These are phyloP conservation scores for Arrhamphus sclerolepis DNA, from an alignment of 2,797 vertebrate species.

Conservation along the genomic window DNA sequence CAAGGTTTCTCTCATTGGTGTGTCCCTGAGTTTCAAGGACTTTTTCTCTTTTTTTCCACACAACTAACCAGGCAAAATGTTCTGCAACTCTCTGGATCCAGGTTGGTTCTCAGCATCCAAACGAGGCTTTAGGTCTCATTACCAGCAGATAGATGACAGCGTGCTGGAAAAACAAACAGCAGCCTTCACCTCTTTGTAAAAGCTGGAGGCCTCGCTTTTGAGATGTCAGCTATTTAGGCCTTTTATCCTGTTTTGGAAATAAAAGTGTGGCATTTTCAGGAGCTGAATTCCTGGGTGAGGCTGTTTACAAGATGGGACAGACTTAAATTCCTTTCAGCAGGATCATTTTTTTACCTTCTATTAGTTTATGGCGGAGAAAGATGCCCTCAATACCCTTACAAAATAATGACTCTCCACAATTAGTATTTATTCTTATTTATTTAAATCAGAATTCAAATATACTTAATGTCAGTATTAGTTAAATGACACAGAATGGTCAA, in stretches of 20 bases:
- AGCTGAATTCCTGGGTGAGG: too few relatives aligned
- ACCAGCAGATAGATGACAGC: conserved; percentile 60
- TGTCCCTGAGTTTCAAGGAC: neutral
- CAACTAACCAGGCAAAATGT: conserved; percentile 21
- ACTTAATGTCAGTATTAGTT: too few relatives aligned
- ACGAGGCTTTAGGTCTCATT: conserved; percentile 65
- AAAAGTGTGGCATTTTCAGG: neutral
- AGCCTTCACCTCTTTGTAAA: conserved; percentile 12
- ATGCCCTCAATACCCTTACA: too few relatives aligned
- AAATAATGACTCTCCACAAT: too few relatives aligned
- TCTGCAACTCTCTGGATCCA: conserved; percentile 20
- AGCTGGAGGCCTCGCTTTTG: neutral
- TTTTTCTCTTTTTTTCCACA: conserved; percentile 20
- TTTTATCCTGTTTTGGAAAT: neutral
- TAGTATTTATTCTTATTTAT: too few relatives aligned
- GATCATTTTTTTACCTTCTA: too few relatives aligned
- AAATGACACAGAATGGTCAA: too few relatives aligned
- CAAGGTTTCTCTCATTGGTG: neutral
- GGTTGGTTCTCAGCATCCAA: conserved; percentile 38
- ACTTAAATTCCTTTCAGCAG: too few relatives aligned
- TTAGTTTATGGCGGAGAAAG: too few relatives aligned
- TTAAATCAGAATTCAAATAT: too few relatives aligned
- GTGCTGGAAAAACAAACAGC: conserved; percentile 71
- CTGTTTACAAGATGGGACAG: too few relatives aligned
- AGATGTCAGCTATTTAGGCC: neutral